Base-by-base conservation (phyloP, 1,140 invertebrate genomes). In the Plodia interpunctella region DNA sequence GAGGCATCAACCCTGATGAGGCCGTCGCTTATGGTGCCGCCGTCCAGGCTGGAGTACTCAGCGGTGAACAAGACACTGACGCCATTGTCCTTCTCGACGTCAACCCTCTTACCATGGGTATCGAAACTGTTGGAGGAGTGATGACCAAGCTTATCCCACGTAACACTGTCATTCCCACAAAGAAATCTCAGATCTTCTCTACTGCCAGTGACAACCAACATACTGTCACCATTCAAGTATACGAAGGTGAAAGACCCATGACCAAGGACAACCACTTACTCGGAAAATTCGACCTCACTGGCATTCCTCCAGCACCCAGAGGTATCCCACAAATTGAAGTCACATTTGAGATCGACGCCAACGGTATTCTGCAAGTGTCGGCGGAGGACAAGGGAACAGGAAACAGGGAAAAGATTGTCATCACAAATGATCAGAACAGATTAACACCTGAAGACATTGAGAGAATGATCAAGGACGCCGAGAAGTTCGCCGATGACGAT, bases 321-420 rank as follows among this genome's bases (percentile, higher is more conserved):
- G 98, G 98, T 62, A 97, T 99, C 49, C 98, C 98, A n/a, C 98
- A 99, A 90, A 99, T 99, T 81, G 97, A 99, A 90, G 98, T 99
- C 1, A 99, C 98, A 0, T 99, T 99, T 80, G 98, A 99, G 90
- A 99, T 99, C 74, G 98, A 99, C 78, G 98, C 98, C 44, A 99
- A 99, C 81, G 98, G 98, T 90, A 99, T 99, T 78, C 91, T 99
- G 9, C 95, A 96, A 90, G 97, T 98, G 66, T 97, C 97, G 18
- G 98, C 98, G 19, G 98, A 99, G 90, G 98, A 99, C 80, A 99
- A 99, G 89, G 98, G 98, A 30, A 99, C 98, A 59, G 98, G 98
- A 58, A 99, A 98, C 90, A 95, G 98, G 66, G 97, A 99, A 83
- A 98, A 99, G 90, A 99, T 99, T 78, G 97, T 98, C 55, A 99